Evolutionary conservation across 2,797 vertebrate species (phyloP), one percentile per base, ranked within the genome.

Genomic region (Acrocephalus scirpaceus): DNA sequence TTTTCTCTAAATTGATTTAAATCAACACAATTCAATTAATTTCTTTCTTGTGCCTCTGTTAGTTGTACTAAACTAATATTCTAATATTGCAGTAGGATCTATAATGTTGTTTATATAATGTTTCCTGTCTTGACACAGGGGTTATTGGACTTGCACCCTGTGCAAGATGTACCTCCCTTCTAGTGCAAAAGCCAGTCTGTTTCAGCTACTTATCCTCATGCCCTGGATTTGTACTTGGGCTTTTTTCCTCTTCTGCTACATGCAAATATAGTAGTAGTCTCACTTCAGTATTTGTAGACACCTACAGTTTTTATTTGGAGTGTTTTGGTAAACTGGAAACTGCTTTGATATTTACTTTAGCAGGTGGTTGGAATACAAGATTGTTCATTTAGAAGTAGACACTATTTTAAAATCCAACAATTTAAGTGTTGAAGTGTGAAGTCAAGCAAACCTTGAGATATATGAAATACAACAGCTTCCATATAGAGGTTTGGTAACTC

Each of bases 1-100:
- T 78, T 50, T n/a, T 10, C 27, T 70, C 29, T 64, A 67, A 70
- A 13, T 62, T 79, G 44, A 73, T 79, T 89, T 92, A 79, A 95
- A 79, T 51, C 71, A 66, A 62, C 16, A 69, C 2, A 75, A 38
- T 66, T 82, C 3, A 67, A 75, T 86, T 44, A 57, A 48, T 78
- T 80, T 57, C 20, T 80, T 72, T 67, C 32, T 77, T 57, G 7
- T 45, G 10, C 32, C 44, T 66, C 42, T 65, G 22, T 75, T 54
- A 78, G 16, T 61, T 84, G 29, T 34, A 48, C 26, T 40, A 53
- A 93, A 18, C n/a, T 48, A 80, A 69, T 72, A 75, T 47, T 69
- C 25, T 84, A 36, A 44, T 60, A 76, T 87, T 78, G 40, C 70
- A 67, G 13, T 38, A n/a, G 36, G 21, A 27, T 50, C 73, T 65